Conservation (phyloP, 2,797 vertebrate genomes). For the Enteromius treurensis region DNA sequence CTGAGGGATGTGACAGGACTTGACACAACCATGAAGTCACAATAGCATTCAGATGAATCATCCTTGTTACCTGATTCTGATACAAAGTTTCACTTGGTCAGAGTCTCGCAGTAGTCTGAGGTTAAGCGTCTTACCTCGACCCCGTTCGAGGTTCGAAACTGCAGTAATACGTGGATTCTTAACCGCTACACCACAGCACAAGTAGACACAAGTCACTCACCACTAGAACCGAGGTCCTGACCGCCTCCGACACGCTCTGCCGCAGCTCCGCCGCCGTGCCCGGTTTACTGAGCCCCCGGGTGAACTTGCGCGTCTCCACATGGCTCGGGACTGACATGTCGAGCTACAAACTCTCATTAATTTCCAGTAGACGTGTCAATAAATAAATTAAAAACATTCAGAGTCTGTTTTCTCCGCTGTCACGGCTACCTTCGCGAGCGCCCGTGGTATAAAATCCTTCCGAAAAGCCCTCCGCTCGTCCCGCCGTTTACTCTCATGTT, state of each 20-base stretch:
- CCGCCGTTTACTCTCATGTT: slow-evolving; percentile 45
- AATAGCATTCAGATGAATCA: background rate
- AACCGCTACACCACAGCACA: background rate
- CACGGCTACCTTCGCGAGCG: slow-evolving; percentile 13
- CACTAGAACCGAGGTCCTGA: slow-evolving; percentile 89
- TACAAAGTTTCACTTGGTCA: background rate
- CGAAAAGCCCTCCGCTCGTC: background rate
- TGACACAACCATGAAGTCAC: too few relatives aligned
- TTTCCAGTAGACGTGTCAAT: background rate
- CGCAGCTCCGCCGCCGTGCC: slow-evolving; percentile 93
- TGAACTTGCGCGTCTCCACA: slow-evolving; percentile 92
- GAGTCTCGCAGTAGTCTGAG: background rate
- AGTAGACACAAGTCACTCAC: slow-evolving; percentile 77
- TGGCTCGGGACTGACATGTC: slow-evolving; percentile 72
- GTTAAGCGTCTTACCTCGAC: background rate
- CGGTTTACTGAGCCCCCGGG: slow-evolving; percentile 90
- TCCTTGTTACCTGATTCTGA: background rate
- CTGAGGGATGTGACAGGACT: background rate
- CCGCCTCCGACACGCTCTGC: slow-evolving; percentile 95
- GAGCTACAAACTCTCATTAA: slow-evolving; percentile 26
- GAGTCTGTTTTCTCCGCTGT: slow-evolving; percentile 44
- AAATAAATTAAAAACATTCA: background rate
- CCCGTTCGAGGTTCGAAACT: background rate
- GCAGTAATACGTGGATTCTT: too few relatives aligned
- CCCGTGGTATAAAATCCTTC: background rate